These are phyloP conservation scores for Procambarus clarkii DNA, from an alignment of 1,140 invertebrate species.

Conservation along the genomic window DNA sequence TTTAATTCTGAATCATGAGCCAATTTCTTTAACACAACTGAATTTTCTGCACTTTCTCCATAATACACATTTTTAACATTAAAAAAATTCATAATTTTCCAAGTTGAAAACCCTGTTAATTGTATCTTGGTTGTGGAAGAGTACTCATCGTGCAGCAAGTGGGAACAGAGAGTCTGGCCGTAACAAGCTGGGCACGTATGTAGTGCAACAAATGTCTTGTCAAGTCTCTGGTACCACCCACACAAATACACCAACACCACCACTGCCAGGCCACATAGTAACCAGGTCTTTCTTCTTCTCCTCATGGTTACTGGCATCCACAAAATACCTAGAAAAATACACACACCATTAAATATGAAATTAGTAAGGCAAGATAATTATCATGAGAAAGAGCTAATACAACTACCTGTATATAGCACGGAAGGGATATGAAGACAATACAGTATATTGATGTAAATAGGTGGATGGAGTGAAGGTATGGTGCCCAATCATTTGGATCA, in stretches of 20 bases:
- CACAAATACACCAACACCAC: background rate
- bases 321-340: background rate
- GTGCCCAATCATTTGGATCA: no score
- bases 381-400: no score
- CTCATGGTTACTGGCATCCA: constrained; percentile 10
- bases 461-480: no score
- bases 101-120: constrained; percentile 16
- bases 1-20: constrained; percentile 74
- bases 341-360: no score
- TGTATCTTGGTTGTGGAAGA: background rate
- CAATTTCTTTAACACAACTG: constrained; percentile 75
- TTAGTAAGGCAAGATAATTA: no score
- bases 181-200: constrained; percentile 40
- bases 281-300: constrained; percentile 7
- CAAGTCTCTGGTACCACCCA: constrained; percentile 19
- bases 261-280: background rate
- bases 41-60: constrained; percentile 14
- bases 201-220: constrained; percentile 22
- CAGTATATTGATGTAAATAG: no score
- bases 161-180: constrained; percentile 24
- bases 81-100: constrained; percentile 42
- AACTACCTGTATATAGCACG: no score
- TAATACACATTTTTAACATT: constrained; percentile 63
- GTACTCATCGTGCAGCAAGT: background rate
- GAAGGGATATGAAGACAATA: no score